Conservation (phyloP, 2,113 vertebrate genomes). For the Plectropomus leopardus region DNA sequence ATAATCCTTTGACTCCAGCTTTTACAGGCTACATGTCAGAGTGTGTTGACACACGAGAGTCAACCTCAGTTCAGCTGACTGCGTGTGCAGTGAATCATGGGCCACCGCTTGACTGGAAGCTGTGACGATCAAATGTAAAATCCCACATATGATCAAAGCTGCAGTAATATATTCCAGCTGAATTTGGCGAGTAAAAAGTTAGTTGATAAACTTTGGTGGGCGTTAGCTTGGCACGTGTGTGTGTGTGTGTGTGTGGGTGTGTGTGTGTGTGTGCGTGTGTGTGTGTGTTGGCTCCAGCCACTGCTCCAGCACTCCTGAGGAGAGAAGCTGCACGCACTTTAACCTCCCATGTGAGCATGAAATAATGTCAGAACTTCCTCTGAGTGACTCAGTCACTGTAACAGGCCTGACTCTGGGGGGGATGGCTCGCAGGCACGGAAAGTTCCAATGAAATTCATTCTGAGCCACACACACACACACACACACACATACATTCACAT, state of each 20-base stretch:
- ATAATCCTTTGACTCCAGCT: no score
- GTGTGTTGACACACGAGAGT: no score
- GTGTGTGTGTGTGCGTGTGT: conserved; percentile 3
- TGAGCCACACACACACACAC: background rate
- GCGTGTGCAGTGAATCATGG: conserved; percentile 1
- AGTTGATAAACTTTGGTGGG: background rate
- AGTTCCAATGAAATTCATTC: conserved; percentile 14
- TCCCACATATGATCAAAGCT: background rate
- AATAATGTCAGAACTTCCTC: conserved; percentile 17
- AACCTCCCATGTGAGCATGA: conserved; percentile 19
- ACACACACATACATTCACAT: background rate
- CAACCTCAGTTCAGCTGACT: no score
- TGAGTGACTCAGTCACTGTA: background rate
- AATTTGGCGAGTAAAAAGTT: background rate
- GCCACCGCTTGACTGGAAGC: background rate
- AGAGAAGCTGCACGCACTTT: background rate
- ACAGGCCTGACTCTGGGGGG: background rate
- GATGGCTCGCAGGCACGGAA: background rate
- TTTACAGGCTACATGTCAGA: no score
- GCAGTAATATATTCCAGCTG: background rate
- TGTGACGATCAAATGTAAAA: background rate
- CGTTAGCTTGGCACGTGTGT: background rate
- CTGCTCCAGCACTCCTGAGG: background rate
- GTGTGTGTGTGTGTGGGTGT: conserved; percentile 3
- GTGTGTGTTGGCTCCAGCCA: background rate